phyloP scores from a whole-genome alignment of 1,140 invertebrate genomes.

The Diploscapter pachys region DNA sequence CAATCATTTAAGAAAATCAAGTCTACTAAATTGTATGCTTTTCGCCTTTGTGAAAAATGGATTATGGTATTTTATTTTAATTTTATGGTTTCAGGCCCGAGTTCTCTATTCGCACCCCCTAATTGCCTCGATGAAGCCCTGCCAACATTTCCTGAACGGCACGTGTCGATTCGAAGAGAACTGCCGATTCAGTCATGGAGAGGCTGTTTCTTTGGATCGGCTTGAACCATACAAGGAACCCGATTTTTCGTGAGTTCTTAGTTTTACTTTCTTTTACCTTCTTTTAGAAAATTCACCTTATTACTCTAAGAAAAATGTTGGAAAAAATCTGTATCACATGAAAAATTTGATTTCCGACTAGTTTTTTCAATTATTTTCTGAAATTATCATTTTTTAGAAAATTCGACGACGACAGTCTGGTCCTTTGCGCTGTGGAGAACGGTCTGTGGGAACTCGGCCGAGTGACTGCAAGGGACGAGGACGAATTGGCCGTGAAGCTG shows the following conservation, averaged over 20 bases:
- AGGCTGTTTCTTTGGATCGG: not conserved
- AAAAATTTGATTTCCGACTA: no score
- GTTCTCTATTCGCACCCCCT: conserved; percentile 7
- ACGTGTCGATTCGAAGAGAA: conserved; percentile 7
- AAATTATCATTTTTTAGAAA: not conserved
- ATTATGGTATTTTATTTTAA: no score
- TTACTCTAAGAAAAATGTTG: no score
- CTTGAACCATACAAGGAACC: conserved; percentile 3
- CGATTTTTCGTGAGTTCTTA: conserved; percentile 4
- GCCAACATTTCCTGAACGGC: not conserved
- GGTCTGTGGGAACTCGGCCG: conserved; percentile 5
- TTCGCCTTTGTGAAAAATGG: no score
- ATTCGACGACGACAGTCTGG: not conserved
- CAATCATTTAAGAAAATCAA: no score
- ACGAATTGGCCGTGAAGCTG: conserved; percentile 8
- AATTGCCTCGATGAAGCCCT: not conserved
- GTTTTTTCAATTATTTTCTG: no score
- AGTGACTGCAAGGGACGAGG: not conserved
- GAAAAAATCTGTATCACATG: no score
- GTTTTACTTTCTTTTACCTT: not conserved
- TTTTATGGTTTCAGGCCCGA: not conserved
- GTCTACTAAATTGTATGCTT: no score
- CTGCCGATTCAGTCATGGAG: conserved; percentile 15
- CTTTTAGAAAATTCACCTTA: no score
- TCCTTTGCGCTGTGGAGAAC: not conserved